Evolutionary conservation across 2,113 vertebrate genomes (phyloP).

Genomic region (Macroglossus sobrinus): DNA sequence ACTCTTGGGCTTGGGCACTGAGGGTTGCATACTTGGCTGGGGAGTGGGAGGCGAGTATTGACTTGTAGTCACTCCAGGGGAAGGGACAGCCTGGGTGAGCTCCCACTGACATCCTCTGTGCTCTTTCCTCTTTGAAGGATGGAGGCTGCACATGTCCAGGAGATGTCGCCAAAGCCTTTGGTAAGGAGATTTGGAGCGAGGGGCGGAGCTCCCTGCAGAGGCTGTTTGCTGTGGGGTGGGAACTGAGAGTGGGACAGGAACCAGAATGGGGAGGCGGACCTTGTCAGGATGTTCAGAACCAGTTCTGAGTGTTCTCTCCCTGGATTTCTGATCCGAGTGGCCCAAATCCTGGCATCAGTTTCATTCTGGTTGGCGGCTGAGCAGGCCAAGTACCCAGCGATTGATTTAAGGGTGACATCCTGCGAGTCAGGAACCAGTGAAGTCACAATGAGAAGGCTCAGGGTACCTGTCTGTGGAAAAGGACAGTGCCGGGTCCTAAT

Average conservation of each 20-base stretch:
- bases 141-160: conserved; percentile 98
- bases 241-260: no score
- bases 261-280: neutral
- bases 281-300: neutral
- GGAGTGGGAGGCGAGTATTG: no score
- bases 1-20: neutral
- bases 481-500: neutral
- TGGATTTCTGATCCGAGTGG: neutral
- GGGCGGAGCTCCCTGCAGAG: neutral
- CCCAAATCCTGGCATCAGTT: neutral
- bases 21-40: neutral
- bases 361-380: neutral
- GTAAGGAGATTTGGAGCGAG: conserved; percentile 78
- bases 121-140: conserved; percentile 83
- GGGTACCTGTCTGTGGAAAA: fast-evolving
- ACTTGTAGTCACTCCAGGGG: neutral
- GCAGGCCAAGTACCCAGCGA: neutral
- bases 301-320: neutral
- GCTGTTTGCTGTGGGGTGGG: neutral
- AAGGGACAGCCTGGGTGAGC: neutral
- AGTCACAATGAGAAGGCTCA: neutral
- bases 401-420: neutral
- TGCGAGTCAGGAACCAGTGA: neutral
- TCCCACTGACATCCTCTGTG: neutral
- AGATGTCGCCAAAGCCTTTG: conserved; percentile 99